phyloP scores from a whole-genome alignment of 2,888 invertebrate species.

The Furcula furcula region DNA sequence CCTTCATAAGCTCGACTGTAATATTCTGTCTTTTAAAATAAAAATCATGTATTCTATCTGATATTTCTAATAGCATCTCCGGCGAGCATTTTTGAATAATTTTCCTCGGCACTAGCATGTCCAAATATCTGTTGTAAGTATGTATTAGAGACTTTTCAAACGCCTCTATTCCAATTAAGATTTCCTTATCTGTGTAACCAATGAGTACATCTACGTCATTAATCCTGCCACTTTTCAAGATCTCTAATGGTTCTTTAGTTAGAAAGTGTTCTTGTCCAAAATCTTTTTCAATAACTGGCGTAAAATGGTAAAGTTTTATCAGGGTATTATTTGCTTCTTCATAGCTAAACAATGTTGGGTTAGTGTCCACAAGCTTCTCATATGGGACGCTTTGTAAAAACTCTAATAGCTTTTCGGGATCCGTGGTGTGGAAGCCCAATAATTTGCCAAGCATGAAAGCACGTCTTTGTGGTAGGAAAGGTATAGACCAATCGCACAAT shows the following conservation, averaged over 20 bases:
- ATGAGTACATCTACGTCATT: conserved; percentile 84
- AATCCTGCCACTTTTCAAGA: conserved; percentile 62
- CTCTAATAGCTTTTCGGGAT: conserved; percentile 41
- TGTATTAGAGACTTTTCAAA: conserved; percentile 11
- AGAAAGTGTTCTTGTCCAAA: conserved; percentile 46
- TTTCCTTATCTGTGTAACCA: conserved; percentile 86
- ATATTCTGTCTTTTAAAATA: conserved; percentile 9
- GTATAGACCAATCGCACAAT: conserved; percentile 42
- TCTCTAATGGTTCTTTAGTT: conserved; percentile 33
- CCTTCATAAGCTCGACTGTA: conserved; percentile 1
- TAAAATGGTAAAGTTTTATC: conserved; percentile 42
- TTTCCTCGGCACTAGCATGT: conserved; percentile 12
- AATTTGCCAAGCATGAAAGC: conserved; percentile 47
- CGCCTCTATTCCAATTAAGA: conserved; percentile 36
- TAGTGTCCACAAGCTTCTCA: conserved; percentile 34
- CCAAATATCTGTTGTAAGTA: conserved; percentile 8
- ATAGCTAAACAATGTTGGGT: conserved; percentile 33
- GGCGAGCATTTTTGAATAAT: conserved; percentile 5
- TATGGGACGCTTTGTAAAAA: conserved; percentile 44
- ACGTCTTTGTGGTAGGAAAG: conserved; percentile 35
- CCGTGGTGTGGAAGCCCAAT: conserved; percentile 42
- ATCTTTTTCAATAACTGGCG: conserved; percentile 53
- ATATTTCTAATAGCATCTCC: conserved; percentile 4
- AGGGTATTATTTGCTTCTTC: conserved; percentile 36
- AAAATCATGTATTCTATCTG: conserved; percentile 3